Base-by-base conservation (phyloP, 1,140 invertebrate species). In the Drosophila sechellia region DNA sequence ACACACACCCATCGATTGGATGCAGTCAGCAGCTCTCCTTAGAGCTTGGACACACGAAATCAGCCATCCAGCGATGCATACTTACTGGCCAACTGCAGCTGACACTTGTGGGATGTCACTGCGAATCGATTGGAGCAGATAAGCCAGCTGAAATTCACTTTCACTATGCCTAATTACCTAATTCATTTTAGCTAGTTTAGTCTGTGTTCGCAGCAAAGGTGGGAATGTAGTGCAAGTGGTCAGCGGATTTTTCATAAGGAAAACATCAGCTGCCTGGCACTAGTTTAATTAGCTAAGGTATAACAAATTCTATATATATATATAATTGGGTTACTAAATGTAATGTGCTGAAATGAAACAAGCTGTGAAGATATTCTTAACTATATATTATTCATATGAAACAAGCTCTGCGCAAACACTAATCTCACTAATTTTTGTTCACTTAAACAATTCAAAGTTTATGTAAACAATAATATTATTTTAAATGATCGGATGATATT, bases 71-170 rank as follows among this genome's bases (percentile, higher is more conserved):
- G 66, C 43, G 6, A 48, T 31, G 56, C 63, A 63, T 12, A 35
- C 46, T 27, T 43, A 15, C 35, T 52, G 64, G 42, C 58, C 59
- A 46, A 46, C 66, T 71, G 68, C 68, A 71, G 66, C 68, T 71
- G 68, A 70, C 68, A 71, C 68, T 71, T 71, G 68, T 71, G 65
- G 68, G 59, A 63, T 63, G 49, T 63, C 59, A 35, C 25, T 22
- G 49, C 39, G 42, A 50, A 49, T 69, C 64, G 43, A 56, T 70
- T 70, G 68, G 17, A 10, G 42, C 42, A 48, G 60, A 65, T 34
- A 15, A 61, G 20, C 15, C 31, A 43, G 25, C 37, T 37, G 4
- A 20, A 15, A 22, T 11, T 31, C 13, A 45, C 46, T 66, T 65
- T 52, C 46, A 66, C 46, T 65, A 8, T 1, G 37, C 17, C 10